Evolutionary conservation across 1,140 invertebrate species (phyloP).

Genomic region (Sinella curviseta): DNA sequence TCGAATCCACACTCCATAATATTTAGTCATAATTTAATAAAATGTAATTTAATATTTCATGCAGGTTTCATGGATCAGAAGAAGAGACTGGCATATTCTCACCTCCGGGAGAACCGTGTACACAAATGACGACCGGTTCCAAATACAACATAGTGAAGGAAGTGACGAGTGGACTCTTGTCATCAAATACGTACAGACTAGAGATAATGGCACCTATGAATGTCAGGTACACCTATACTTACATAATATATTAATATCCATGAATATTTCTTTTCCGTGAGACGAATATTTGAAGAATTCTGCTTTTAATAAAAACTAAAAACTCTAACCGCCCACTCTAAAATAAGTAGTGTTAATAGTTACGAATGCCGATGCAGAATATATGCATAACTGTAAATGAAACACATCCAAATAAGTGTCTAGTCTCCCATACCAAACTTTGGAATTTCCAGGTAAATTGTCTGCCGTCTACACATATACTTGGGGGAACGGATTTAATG

Average conservation of each 20-base stretch:
- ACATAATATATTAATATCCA: not conserved
- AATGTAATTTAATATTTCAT: too few relatives aligned
- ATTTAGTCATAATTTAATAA: too few relatives aligned
- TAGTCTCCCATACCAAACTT: too few relatives aligned
- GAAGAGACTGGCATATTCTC: constrained; percentile 87
- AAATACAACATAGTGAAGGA: constrained; percentile 70
- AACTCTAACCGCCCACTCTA: too few relatives aligned
- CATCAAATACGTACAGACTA: constrained; percentile 87
- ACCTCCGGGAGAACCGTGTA: constrained; percentile 85
- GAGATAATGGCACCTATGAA: constrained; percentile 91
- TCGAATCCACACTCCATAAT: too few relatives aligned
- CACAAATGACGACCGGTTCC: constrained; percentile 88
- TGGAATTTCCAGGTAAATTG: too few relatives aligned
- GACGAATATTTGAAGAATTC: not conserved
- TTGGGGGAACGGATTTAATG: too few relatives aligned
- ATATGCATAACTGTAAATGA: too few relatives aligned
- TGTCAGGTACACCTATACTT: constrained; percentile 68
- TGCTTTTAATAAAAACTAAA: not conserved
- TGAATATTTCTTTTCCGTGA: not conserved
- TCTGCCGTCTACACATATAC: too few relatives aligned
- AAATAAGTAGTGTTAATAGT: too few relatives aligned
- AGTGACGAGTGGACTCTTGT: constrained; percentile 86
- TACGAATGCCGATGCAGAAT: too few relatives aligned
- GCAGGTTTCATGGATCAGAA: constrained; percentile 86
- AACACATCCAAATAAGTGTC: too few relatives aligned